Conservation (phyloP, 2,888 invertebrate genomes). For the Hemicrepidius hirtus region DNA sequence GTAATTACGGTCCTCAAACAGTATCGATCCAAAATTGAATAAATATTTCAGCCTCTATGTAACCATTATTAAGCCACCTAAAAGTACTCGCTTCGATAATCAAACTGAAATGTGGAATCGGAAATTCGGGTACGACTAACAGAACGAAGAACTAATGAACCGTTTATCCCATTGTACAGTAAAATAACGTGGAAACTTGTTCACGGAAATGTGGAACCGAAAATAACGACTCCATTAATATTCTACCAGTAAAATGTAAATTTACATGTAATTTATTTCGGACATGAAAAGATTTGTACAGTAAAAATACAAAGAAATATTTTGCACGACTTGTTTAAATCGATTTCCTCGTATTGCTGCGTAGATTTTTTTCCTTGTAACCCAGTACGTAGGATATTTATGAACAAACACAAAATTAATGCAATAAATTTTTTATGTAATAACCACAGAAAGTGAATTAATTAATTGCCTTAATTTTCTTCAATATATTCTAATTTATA, state of each 20-base stretch:
- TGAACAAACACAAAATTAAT: no score
- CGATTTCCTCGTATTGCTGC: constrained; percentile 20
- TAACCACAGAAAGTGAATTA: no score
- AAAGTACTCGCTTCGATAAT: neutral
- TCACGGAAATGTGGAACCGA: constrained; percentile 14
- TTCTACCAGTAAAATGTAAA: neutral
- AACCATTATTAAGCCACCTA: constrained; percentile 8
- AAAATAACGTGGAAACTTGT: constrained; percentile 16
- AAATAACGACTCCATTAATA: constrained; percentile 24
- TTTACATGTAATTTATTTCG: constrained; percentile 15
- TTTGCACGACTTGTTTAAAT: neutral
- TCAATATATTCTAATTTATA: no score
- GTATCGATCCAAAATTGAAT: constrained; percentile 8
- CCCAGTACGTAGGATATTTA: neutral
- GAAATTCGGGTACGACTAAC: neutral
- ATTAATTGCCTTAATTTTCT: no score
- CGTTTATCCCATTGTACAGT: constrained; percentile 16
- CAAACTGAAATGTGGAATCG: constrained; percentile 16
- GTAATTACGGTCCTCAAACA: neutral
- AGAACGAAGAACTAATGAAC: constrained; percentile 24
- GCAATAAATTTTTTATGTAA: no score
- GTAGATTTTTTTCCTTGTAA: constrained; percentile 5
- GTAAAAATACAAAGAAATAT: constrained; percentile 5
- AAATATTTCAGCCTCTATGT: constrained; percentile 3
- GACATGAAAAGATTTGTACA: constrained; percentile 15